These are phyloP conservation scores for Drosophila simulans DNA, from an alignment of 1,140 invertebrate species.

Conservation along the genomic window DNA sequence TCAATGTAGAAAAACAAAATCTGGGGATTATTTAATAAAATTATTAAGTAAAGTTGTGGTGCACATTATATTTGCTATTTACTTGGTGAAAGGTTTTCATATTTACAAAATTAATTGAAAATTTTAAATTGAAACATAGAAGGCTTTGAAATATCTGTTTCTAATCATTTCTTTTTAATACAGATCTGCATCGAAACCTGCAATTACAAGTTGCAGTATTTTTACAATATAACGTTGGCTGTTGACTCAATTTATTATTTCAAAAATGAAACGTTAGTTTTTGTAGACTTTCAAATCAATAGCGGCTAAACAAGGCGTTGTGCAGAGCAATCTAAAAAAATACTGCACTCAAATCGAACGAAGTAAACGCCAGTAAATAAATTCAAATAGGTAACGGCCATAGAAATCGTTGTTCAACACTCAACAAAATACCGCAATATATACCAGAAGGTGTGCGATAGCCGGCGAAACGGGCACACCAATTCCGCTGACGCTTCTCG, in stretches of 20 bases:
- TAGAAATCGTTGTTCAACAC: constrained; percentile 4
- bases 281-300: background rate
- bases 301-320: background rate
- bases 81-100: background rate
- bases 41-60: constrained; percentile 46
- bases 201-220: too few relatives aligned
- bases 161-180: too few relatives aligned
- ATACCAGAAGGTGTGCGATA: constrained; percentile 13
- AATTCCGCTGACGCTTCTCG: constrained; percentile 18
- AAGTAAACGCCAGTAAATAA: background rate
- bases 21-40: constrained; percentile 66
- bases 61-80: background rate
- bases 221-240: too few relatives aligned
- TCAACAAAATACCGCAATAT: background rate
- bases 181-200: too few relatives aligned
- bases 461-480: constrained; percentile 8
- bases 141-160: background rate
- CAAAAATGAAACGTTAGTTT: background rate
- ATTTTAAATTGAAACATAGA: background rate
- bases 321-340: background rate
- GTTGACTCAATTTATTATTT: too few relatives aligned
- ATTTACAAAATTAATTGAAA: background rate
- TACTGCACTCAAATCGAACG: background rate
- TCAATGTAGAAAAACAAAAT: constrained; percentile 52
- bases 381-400: constrained; percentile 17